Base-by-base conservation (phyloP, 2,113 vertebrate genomes). In the Apaloderma vittatum region DNA sequence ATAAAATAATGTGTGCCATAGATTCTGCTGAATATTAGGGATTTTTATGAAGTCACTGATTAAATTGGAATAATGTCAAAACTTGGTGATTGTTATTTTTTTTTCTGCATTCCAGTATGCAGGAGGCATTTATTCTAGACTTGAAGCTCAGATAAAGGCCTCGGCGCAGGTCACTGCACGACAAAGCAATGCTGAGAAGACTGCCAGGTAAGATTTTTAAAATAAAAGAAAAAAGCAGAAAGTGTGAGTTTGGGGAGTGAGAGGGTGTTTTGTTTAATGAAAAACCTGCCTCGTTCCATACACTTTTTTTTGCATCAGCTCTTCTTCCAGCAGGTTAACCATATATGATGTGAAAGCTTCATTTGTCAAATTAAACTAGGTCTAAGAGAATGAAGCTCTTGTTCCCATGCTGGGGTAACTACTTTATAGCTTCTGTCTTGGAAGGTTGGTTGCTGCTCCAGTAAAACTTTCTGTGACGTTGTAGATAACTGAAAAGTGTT, bases 131-230 rank as follows among this genome's bases (percentile, higher is more conserved):
- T 99, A 99, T 97, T 98, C 98, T 93, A 98, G 98, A 77, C 97
- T 99, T 11, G 99, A 99, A 98, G 98, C 98, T 32, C 99, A 99
- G 89, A 98, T 99, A 90, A 99, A 98, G 92, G 98, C 98, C 66
- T 93, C 98, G 4, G 97, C 98, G 7, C 99, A 99, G 88, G 57
- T 96, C 89, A 98, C 81, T 57, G 93, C 97, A 34, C 97, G 99
- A 75, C 99, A 99, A 65, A 98, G 77, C 96, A 98, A 96, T 43
- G 92, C 98, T 58, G 99, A 99, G 82, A 99, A 99, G 96, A 99
- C 96, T 70, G 62, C 93, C 45, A 98, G 98, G 98, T 99, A 97
- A 97, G 84, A 34, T 30, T 15, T 15, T 43, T 40, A 11, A 84
- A 80, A 57, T 27, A 34, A 46, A 45, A 78, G 8, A 13, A 34